A percentile compares a stretch with the other conserved stretches of the same genome.
phyloP scores from a whole-genome alignment of 2,797 vertebrate genomes.

The Squalus acanthias region DNA sequence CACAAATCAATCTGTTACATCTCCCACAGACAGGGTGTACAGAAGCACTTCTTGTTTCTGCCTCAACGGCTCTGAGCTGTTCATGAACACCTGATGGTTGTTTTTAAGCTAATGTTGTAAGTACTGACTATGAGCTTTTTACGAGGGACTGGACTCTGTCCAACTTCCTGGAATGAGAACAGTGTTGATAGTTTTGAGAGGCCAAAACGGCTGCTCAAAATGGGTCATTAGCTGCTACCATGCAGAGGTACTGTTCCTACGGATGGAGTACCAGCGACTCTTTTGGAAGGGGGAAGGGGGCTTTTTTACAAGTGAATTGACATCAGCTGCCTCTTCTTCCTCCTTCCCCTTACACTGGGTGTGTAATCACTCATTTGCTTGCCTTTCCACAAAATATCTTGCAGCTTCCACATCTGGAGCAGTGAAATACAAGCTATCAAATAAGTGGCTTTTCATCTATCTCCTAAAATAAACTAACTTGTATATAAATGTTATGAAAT shows the following conservation, averaged over 20 bases:
- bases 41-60: conserved; percentile 29
- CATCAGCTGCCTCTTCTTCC: not conserved
- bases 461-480: not conserved
- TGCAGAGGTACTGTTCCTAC: not conserved
- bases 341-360: not conserved
- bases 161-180: conserved; percentile 31
- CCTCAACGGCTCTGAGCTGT: not conserved
- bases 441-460: not conserved
- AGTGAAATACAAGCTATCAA: not conserved
- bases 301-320: not conserved
- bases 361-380: not conserved
- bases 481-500: not conserved
- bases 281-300: not conserved
- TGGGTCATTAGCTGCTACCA: conserved; percentile 19
- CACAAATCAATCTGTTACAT: not conserved
- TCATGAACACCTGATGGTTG: not conserved
- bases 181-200: conserved; percentile 26
- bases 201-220: conserved; percentile 30
- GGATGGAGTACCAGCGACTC: not conserved
- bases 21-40: not conserved
- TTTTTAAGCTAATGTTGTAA: not conserved
- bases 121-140: not conserved
- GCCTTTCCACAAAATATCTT: not conserved
- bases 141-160: not conserved
- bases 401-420: not conserved